Base-by-base conservation (phyloP, 2,797 vertebrate species). In the Halcyon leucocephala region DNA sequence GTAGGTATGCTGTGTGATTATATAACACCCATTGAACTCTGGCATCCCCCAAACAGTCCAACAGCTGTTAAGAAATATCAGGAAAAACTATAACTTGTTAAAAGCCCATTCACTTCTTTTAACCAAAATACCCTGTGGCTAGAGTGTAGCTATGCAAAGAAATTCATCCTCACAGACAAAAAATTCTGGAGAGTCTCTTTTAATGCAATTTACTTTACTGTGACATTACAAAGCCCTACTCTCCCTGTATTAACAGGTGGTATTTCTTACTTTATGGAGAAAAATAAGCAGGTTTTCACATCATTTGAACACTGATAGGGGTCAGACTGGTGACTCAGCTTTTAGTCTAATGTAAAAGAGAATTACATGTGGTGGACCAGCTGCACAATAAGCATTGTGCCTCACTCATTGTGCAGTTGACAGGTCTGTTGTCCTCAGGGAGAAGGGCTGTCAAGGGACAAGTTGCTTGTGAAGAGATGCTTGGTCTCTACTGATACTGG, bases 301-400 rank as follows among this genome's bases (percentile, higher is more conserved):
- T 88, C 79, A 69, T 92, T 82, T 87, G 69, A 76, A 65, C 62
- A 62, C 21, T 72, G 67, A 60, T 46, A 44, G 52, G n/a, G 48
- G 69, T 90, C 89, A 89, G 39, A 48, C 9, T 82, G 85, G 55
- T 84, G 69, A 80, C 52, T 84, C 33, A 79, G 62, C 31, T 83
- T 95, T 90, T 89, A 94, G 79, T 89, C 35, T 78, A 65, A 51
- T 80, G 48, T 46, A 77, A 90, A 93, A 92, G 46, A 70, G 44
- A 95, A 80, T 80, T 84, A 44, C 54, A 28, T 54, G 58, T 44
- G 41, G 31, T 95, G 64, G 70, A 57, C 70, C 39, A 90, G 69
- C 83, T 78, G 37, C 42, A 73, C 54, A 89, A 57, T 54, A 91
- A 81, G 35, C 11, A 8, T 69, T 0, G 0, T 84, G 44, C 29